Percentiles rank a stretch among this genome's conserved stretches.
These are phyloP conservation scores for Poecilia velifera DNA, from an alignment of 2,797 vertebrate genomes.

Conservation along the genomic window DNA sequence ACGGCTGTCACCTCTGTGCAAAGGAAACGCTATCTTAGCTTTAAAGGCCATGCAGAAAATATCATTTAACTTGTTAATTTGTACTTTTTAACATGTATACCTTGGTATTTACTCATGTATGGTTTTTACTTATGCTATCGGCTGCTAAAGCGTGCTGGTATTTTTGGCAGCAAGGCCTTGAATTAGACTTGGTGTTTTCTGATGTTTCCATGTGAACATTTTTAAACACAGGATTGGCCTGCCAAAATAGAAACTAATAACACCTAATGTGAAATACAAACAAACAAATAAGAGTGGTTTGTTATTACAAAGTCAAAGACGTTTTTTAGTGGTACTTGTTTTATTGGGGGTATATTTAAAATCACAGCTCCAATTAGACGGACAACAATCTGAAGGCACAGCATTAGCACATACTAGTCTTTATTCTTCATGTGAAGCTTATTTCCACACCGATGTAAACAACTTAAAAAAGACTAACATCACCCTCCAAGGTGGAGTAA, in stretches of 20 bases:
- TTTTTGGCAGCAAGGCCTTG: constrained; percentile 32
- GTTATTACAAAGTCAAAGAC: constrained; percentile 11
- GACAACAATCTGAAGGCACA: constrained; percentile 49
- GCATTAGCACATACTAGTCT: constrained; percentile 20
- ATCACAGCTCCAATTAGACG: constrained; percentile 48
- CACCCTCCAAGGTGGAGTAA: constrained; percentile 16
- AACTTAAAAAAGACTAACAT: constrained; percentile 51
- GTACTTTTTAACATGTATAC: not conserved
- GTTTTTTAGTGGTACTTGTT: not conserved
- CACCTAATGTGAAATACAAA: constrained; percentile 21
- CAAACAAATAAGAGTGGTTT: not conserved
- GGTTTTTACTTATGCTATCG: constrained; percentile 1
- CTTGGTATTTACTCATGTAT: not conserved
- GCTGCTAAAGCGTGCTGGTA: not conserved
- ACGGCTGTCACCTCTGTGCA: constrained; percentile 35
- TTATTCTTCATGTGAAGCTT: constrained; percentile 26
- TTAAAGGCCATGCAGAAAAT: not conserved
- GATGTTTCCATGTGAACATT: constrained; percentile 57
- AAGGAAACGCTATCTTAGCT: constrained; percentile 1
- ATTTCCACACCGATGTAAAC: constrained; percentile 30
- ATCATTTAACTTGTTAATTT: not conserved
- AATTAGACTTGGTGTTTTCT: constrained; percentile 69
- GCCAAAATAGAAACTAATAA: constrained; percentile 23
- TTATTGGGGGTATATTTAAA: constrained; percentile 48
- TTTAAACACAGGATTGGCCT: constrained; percentile 52